Evolutionary conservation across 2,888 invertebrate species (phyloP), one percentile per base, ranked within the genome.

Genomic region (Coecobrya sp.): DNA sequence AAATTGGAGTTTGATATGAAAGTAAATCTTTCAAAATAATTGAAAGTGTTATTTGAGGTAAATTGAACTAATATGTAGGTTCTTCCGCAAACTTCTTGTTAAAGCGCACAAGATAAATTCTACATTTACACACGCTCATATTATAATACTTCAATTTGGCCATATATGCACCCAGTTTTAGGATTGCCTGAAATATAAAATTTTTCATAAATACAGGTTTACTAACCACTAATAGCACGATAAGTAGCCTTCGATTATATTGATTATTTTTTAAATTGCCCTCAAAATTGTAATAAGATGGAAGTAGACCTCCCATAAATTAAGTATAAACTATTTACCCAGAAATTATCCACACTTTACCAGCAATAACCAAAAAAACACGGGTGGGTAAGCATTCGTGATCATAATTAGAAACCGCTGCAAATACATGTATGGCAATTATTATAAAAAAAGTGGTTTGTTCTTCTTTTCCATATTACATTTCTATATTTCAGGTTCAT

Each of bases 201-300:
- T n/a, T 49, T 13, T 76, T 76, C 4, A 11, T 76, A 76, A 76
- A 76, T 19, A 76, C 76, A 49, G 45, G 76, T 76, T 76, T 76
- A 76, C 49, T 76, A 13, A 76, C 76, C 76, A 76, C 76, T 76
- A 76, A 45, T 76, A 49, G 25, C 16, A 42, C n/a, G n/a, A 45
- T 45, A 19, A 68, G 30, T 42, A n/a, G 19, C n/a, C 45, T 1
- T 19, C n/a, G 70, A 70, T 70, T 45, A 42, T 45, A 76, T 25
- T 27, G 0, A 73, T 45, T 49, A 49, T 49, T 27, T 25, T 2
- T 7, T 13, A 76, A 49, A 76, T 25, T 76, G 76, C 49, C 76
- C 45, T 76, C 76, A 22, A 76, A 49, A 49, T n/a, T 76, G 25
- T 76, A 45, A 45, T 42, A 76, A 76, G 49, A 49, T 76, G 76